Evolutionary conservation across 2,888 invertebrate genomes (phyloP).

Genomic region (Sialis lutaria): DNA sequence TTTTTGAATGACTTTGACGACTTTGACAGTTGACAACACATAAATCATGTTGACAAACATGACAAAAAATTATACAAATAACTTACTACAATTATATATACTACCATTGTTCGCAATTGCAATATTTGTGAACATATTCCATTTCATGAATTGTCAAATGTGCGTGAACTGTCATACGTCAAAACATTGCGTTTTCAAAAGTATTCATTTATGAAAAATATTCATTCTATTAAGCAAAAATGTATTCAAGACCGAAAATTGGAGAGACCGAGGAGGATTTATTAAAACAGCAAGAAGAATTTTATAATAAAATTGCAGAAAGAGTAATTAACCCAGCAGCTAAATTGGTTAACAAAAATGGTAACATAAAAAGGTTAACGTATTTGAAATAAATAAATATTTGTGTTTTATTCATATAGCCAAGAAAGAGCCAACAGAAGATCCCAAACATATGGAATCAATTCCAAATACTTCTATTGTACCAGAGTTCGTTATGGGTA

Average conservation of each 20-base stretch:
- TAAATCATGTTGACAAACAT: no score
- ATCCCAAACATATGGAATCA: conserved; percentile 25
- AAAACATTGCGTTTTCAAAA: no score
- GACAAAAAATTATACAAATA: no score
- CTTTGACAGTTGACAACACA: no score
- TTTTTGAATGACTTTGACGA: no score
- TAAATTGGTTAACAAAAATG: conserved; percentile 29
- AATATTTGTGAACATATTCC: no score
- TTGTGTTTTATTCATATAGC: conserved; percentile 11
- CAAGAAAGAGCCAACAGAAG: conserved; percentile 14
- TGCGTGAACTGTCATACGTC: no score
- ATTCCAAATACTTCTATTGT: conserved; percentile 25
- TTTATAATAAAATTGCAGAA: conserved; percentile 34
- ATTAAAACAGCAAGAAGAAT: conserved; percentile 54
- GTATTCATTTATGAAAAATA: no score
- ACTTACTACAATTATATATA: no score
- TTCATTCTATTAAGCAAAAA: conserved; percentile 16
- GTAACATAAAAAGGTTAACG: neutral
- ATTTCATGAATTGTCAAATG: no score
- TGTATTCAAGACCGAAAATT: conserved; percentile 48
- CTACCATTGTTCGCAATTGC: no score
- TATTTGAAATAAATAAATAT: neutral
- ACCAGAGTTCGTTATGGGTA: conserved; percentile 28
- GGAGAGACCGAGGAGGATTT: conserved; percentile 59
- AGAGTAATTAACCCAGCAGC: conserved; percentile 44